Conservation (phyloP, 2,113 vertebrate species). For the Anoura caudifer region DNA sequence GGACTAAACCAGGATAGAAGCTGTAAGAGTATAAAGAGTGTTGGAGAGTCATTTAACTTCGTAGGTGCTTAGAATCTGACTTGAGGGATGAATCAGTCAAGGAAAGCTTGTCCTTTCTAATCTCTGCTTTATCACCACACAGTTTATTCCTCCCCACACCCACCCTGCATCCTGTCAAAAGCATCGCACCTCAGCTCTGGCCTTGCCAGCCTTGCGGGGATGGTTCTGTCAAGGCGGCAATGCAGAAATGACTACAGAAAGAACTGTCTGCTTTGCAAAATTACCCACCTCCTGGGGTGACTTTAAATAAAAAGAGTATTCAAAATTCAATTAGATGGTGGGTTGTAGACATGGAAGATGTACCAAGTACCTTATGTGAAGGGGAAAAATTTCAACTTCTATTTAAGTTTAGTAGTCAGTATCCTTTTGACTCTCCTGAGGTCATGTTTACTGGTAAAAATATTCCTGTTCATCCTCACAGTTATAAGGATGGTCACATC, state of each 20-base stretch:
- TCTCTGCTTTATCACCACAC: neutral
- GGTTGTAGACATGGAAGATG: constrained; percentile 99
- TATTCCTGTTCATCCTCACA: constrained; percentile 97
- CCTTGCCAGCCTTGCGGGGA: neutral
- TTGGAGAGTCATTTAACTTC: neutral
- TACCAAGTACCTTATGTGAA: constrained; percentile 96
- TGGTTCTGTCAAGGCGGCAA: neutral
- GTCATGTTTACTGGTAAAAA: constrained; percentile 99
- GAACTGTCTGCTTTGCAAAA: constrained; percentile 98
- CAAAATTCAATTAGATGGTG: constrained; percentile 99
- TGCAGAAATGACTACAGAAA: constrained; percentile 97
- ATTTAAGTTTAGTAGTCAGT: constrained; percentile 98
- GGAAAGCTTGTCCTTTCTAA: neutral
- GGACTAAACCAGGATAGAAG: neutral
- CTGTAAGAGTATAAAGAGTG: neutral
- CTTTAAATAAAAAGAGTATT: constrained; percentile 97
- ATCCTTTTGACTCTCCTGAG: constrained; percentile 98
- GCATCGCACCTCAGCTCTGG: neutral
- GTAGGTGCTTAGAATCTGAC: neutral
- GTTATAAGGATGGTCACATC: constrained; percentile 99
- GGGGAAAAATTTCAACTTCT: constrained; percentile 98
- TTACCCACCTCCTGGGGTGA: constrained; percentile 98
- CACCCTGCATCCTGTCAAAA: neutral
- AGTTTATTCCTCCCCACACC: neutral
- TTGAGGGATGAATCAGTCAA: neutral